Base-by-base conservation (phyloP, 2,888 invertebrate species). In the Nowickia ferox region DNA sequence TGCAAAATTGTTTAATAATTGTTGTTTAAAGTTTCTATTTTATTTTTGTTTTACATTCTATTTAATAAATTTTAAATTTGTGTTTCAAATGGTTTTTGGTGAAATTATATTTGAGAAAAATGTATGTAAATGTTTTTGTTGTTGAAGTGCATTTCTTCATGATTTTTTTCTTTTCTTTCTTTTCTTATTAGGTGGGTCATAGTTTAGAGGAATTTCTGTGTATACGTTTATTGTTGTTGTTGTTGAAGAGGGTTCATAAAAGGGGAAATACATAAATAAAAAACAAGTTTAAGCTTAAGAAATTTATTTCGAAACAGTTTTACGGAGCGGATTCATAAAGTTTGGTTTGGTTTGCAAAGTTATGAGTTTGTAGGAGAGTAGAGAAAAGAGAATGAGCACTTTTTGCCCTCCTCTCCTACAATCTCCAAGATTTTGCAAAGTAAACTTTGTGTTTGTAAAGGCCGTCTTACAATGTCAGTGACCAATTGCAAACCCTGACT, bases 141-240 rank as follows among this genome's bases (percentile, higher is more conserved):
- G 42, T 44, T 84, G 71, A 72, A 66, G 83, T 86, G 86, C 83
- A 63, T 68, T 55, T 68, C 48, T 81, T 83, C 13, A 80, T 86
- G 79, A 83, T 83, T 76, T 79, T 76, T 66, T 76, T 79, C 72
- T 66, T 72, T 66, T 65, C 10, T 10, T 53, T 51, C 30, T 69
- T 71, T 42, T 71, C 17, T 53, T 48, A 83, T 42, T 86, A 86
- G 86, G 86, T 86, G 86, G 86, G 86, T 86, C 68, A 80, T 86
- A 86, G 86, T 86, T 86, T 83, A 83, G 86, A 86, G 86, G 86
- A 83, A 57, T 85, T 83, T 81, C 55, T 66, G 81, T 74, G 48
- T 86, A 74, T 69, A 74, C 19, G 61, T 66, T 13, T 72, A 57
- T 46, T 59, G n/a, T 48, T 74, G 46, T 75, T 59, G 55, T 76